Evolutionary conservation across 2,888 invertebrate species (phyloP).

Genomic region (Coelopa pilipes): DNA sequence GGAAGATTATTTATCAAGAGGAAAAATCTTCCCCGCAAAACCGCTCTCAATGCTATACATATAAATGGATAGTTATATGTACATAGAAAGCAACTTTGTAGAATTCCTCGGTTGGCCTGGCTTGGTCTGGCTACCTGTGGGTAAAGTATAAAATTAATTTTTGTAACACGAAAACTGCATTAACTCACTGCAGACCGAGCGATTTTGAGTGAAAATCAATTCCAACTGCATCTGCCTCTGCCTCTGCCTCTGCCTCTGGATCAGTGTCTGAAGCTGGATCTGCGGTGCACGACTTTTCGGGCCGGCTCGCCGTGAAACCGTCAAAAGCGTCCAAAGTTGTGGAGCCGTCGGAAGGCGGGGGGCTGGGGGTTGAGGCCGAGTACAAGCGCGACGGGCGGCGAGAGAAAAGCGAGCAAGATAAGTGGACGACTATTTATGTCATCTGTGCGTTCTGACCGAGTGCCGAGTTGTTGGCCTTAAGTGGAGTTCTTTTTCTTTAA

Average conservation of each 20-base stretch:
- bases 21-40: too few relatives aligned
- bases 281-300: neutral
- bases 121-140: slow-evolving; percentile 20
- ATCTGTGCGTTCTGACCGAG: slow-evolving; percentile 3
- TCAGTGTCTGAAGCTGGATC: neutral
- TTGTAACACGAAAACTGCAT: slow-evolving; percentile 35
- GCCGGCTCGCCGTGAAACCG: neutral
- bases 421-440: slow-evolving; percentile 31
- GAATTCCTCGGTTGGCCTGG: too few relatives aligned
- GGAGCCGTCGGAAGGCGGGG: too few relatives aligned
- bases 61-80: too few relatives aligned
- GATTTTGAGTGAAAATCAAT: slow-evolving; percentile 30
- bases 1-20: too few relatives aligned
- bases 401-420: slow-evolving; percentile 24
- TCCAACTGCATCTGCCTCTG: slow-evolving; percentile 10
- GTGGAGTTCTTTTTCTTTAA: neutral
- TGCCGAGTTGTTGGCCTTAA: slow-evolving; percentile 15
- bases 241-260: neutral
- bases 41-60: too few relatives aligned
- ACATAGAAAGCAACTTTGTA: too few relatives aligned
- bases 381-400: slow-evolving; percentile 4
- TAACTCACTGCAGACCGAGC: slow-evolving; percentile 29
- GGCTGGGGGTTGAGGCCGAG: too few relatives aligned
- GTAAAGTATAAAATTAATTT: slow-evolving; percentile 21
- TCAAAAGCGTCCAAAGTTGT: too few relatives aligned